phyloP scores from a whole-genome alignment of 2,797 vertebrate genomes.

The Argyrosomus regius region DNA sequence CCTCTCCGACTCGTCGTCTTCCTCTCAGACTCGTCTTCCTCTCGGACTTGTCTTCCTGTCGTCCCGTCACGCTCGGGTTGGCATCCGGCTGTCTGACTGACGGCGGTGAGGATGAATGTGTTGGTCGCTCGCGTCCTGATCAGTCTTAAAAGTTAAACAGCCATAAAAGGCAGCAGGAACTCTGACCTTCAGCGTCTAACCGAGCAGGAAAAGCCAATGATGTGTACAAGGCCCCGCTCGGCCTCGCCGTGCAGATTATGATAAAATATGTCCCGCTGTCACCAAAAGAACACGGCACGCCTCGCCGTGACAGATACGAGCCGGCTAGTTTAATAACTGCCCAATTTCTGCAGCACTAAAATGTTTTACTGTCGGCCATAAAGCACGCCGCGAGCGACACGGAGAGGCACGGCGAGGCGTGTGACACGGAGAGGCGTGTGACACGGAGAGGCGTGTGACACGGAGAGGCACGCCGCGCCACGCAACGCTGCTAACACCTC shows the following conservation, averaged over 20 bases:
- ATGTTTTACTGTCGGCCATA: slow-evolving; percentile 94
- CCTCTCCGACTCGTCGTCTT: neutral
- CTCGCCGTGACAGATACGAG: slow-evolving; percentile 90
- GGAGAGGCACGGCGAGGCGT: too few relatives aligned
- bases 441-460: too few relatives aligned
- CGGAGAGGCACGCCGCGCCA: too few relatives aligned
- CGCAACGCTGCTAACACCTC: neutral
- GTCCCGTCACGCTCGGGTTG: slow-evolving; percentile 4
- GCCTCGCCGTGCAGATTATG: slow-evolving; percentile 89
- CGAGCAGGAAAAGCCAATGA: slow-evolving; percentile 97
- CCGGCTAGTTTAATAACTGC: slow-evolving; percentile 90
- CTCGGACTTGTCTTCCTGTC: neutral
- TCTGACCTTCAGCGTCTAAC: slow-evolving; percentile 98
- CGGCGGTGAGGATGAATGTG: slow-evolving; percentile 64
- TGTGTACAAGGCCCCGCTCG: slow-evolving; percentile 93
- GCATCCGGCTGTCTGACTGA: slow-evolving; percentile 53
- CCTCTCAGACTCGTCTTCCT: neutral
- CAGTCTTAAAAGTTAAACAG: slow-evolving; percentile 91
- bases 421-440: too few relatives aligned
- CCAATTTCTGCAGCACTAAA: slow-evolving; percentile 96
- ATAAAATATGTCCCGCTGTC: slow-evolving; percentile 92
- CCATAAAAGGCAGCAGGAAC: slow-evolving; percentile 94
- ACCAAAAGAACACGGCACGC: slow-evolving; percentile 90
- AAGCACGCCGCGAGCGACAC: slow-evolving; percentile 80
- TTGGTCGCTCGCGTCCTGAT: slow-evolving; percentile 67